Evolutionary conservation across 92 coral and sea anemone species (phyloP).

Genomic region (Porites divaricata): DNA sequence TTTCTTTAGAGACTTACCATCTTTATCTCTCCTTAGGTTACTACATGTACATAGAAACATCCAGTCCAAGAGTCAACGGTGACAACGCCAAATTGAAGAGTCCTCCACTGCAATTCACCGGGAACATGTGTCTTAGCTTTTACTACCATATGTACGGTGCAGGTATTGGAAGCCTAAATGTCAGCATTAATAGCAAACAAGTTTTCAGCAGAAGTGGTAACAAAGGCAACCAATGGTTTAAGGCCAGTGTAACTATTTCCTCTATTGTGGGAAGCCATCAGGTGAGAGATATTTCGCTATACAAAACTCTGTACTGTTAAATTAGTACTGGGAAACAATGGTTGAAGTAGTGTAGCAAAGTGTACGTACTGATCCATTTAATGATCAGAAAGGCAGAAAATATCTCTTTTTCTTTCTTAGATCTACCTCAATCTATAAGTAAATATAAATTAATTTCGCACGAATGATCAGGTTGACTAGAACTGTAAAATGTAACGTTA

Average conservation of each 20-base stretch:
- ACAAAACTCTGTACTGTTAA: neutral
- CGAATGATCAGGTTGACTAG: too few relatives aligned
- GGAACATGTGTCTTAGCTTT: constrained; percentile 37
- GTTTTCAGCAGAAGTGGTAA: constrained; percentile 22
- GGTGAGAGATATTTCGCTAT: constrained; percentile 7
- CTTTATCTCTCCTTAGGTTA: constrained; percentile 30
- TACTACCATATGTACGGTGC: constrained; percentile 58
- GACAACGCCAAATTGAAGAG: constrained; percentile 33
- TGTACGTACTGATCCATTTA: too few relatives aligned
- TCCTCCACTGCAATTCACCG: constrained; percentile 19
- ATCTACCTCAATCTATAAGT: too few relatives aligned
- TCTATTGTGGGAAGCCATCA: neutral
- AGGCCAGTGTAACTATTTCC: neutral
- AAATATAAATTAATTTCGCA: too few relatives aligned
- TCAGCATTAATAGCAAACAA: neutral
- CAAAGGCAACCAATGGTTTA: constrained; percentile 21
- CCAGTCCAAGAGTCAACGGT: constrained; percentile 28
- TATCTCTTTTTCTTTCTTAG: too few relatives aligned
- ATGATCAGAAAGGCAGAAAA: too few relatives aligned
- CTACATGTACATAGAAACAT: constrained; percentile 56
- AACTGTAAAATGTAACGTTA: too few relatives aligned
- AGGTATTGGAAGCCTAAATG: constrained; percentile 24
- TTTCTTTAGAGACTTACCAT: too few relatives aligned
- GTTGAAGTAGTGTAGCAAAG: too few relatives aligned
- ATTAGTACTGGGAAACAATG: too few relatives aligned